Percentiles rank a stretch among this genome's conserved stretches.
Evolutionary conservation across 1,140 invertebrate species (phyloP).

Genomic region (Ceratina calcarata): DNA sequence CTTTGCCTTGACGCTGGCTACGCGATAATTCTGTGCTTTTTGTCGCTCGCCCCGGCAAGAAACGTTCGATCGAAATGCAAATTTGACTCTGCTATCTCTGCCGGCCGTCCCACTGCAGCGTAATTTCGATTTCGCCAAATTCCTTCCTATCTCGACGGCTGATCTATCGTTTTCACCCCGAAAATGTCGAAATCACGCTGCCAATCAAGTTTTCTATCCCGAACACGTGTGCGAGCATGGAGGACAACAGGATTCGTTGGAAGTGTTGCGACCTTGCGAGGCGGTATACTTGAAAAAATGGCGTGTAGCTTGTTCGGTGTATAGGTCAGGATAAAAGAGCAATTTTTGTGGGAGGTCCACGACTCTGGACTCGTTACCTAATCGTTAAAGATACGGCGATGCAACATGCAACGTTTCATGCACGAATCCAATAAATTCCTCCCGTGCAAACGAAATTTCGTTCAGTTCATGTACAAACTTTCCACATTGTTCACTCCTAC

Average conservation of each 20-base stretch:
- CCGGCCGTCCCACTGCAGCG: not conserved
- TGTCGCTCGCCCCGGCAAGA: constrained; percentile 5
- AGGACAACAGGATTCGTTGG: no score
- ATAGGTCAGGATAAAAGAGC: not conserved
- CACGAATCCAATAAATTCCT: constrained; percentile 11
- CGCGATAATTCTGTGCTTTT: constrained; percentile 43
- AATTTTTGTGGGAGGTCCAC: not conserved
- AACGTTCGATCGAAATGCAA: constrained; percentile 41
- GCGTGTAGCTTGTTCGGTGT: not conserved
- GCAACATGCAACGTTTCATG: constrained; percentile 33
- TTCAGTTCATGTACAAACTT: not conserved
- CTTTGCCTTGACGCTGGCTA: constrained; percentile 7
- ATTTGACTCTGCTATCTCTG: not conserved
- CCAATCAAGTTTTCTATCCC: no score
- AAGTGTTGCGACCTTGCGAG: no score
- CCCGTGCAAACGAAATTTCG: not conserved
- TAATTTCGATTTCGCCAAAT: constrained; percentile 41
- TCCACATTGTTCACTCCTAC: no score
- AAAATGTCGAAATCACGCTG: no score
- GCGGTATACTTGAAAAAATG: no score
- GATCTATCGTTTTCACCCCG: constrained; percentile 2
- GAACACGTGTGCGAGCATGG: no score
- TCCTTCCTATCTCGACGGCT: constrained; percentile 22
- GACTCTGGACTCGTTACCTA: not conserved
- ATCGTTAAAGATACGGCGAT: constrained; percentile 23